Base-by-base conservation (phyloP, 2,113 vertebrate genomes). In the Nothoprocta pentlandii region DNA sequence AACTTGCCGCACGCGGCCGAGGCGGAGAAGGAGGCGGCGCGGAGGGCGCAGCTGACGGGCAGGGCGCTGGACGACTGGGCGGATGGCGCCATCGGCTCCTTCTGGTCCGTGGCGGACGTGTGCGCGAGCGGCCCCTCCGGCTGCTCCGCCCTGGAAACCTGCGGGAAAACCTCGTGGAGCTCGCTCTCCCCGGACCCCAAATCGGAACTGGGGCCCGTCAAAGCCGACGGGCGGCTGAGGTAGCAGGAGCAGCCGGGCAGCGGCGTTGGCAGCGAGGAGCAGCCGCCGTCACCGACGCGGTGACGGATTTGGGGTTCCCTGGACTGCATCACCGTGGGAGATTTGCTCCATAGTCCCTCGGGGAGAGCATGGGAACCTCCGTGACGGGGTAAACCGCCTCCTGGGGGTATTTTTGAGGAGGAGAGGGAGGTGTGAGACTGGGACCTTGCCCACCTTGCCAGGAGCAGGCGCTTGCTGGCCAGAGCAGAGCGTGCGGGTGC, bases 121-220 rank as follows among this genome's bases (percentile, higher is more conserved):
- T 99, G 99, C 30, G 36, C 96, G 30, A 80, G 71, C 10, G 92
- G 97, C 83, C 93, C 98, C 28, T 98, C 98, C 0, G 64, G 97
- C 56, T 99, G 99, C 28, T 17, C 98, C 8, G 95, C 97, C 4
- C 81, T 99, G 95, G 97, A 97, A 73, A 97, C 74, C 59, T 99
- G 99, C 97, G 97, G 97, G 83, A 97, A 98, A 94, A 98, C 99
- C 26, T 97, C 98, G 70, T 99, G 99, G 99, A 99, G 99, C 94
- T 99, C 99, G 44, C 80, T 99, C 59, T 99, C 98, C 51, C 99
- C 99, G 0, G 99, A 99, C 93, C 99, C 99, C 80, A 99, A 99
- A 96, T 99, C 99, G 3, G 99, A 99, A 97, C 98, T 99, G 96
- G 98, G 98, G 36, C 97, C 98, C 1, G 94, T 99, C 94, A 99